phyloP scores from a whole-genome alignment of 2,888 invertebrate species.

The Aromia moschata region DNA sequence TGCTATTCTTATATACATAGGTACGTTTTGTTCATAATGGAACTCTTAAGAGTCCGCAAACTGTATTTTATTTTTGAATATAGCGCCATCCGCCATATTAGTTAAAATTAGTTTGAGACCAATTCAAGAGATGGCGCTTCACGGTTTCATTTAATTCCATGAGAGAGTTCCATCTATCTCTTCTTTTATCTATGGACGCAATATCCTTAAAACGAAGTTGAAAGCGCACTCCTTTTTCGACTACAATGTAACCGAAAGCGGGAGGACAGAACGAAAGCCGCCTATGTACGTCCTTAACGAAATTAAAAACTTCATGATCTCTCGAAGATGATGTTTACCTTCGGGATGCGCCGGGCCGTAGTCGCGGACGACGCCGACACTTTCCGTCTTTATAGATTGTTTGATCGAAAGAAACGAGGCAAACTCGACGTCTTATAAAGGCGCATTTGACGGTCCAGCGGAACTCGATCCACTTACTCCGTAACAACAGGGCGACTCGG shows the following conservation, averaged over 20 bases:
- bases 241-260: not conserved
- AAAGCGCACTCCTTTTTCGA: not conserved
- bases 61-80: no score
- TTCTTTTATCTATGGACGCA: no score
- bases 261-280: not conserved
- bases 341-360: not conserved
- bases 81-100: no score
- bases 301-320: slow-evolving; percentile 4
- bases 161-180: no score
- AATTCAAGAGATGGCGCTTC: no score
- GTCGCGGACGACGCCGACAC: slow-evolving; percentile 20
- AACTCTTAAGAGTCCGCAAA: no score
- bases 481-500: not conserved
- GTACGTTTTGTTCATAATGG: no score
- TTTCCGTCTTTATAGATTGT: slow-evolving; percentile 16
- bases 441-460: slow-evolving; percentile 14
- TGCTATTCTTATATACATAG: no score
- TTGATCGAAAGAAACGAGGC: slow-evolving; percentile 20
- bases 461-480: slow-evolving; percentile 2
- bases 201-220: no score
- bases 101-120: no score
- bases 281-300: not conserved
- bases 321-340: not conserved
- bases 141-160: no score
- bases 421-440: slow-evolving; percentile 5